phyloP scores from a whole-genome alignment of 1,140 invertebrate species.

The Drosophila nigromelanica region DNA sequence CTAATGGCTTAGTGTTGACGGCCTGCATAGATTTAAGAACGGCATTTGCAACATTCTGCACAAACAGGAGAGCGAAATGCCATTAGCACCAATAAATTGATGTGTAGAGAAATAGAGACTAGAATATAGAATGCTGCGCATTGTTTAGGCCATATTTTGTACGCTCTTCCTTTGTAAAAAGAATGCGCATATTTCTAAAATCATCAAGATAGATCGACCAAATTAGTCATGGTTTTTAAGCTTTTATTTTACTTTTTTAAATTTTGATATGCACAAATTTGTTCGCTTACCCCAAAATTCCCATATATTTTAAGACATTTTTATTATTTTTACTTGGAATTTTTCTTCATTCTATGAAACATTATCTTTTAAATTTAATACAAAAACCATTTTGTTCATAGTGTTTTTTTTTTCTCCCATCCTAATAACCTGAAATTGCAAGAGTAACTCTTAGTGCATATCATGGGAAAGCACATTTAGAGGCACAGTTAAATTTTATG shows the following conservation, averaged over 20 bases:
- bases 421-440: neutral
- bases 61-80: conserved; percentile 40
- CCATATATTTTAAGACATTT: too few species aligned
- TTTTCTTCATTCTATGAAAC: too few species aligned
- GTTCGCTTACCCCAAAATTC: too few species aligned
- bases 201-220: too few species aligned
- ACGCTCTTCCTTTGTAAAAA: neutral
- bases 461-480: neutral
- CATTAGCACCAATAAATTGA: conserved; percentile 51
- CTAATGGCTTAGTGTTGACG: conserved; percentile 71
- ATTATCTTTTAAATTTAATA: neutral
- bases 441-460: conserved; percentile 3
- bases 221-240: too few species aligned
- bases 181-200: neutral
- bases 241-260: neutral
- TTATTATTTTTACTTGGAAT: too few species aligned
- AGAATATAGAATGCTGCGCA: conserved; percentile 11
- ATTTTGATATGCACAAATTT: too few species aligned
- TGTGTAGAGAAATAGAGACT: conserved; percentile 26
- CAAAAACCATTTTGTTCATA: neutral
- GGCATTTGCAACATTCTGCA: conserved; percentile 46
- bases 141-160: neutral
- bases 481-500: conserved; percentile 2
- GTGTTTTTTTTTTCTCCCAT: too few species aligned
- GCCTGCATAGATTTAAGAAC: conserved; percentile 68